phyloP scores from a whole-genome alignment of 2,888 invertebrate genomes.

The Thecophora atra region DNA sequence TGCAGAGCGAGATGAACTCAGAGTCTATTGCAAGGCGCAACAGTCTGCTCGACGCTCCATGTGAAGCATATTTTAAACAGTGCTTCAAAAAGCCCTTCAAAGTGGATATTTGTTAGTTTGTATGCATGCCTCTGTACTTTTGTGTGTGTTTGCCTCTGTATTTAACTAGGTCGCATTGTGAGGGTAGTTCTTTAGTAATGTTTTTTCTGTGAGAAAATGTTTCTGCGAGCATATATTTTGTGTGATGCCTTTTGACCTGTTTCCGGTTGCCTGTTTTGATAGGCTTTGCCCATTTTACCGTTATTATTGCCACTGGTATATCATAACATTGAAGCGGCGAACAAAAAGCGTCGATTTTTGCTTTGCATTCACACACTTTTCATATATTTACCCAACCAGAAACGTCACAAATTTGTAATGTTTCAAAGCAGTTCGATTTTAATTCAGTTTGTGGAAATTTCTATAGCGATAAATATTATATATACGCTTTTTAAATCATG shows the following conservation, averaged over 20 bases:
- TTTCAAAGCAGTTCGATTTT: too few relatives aligned
- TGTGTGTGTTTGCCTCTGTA: constrained; percentile 18
- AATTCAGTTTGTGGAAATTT: too few relatives aligned
- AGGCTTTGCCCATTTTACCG: background rate
- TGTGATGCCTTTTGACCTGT: constrained; percentile 28
- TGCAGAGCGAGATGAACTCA: constrained; percentile 35
- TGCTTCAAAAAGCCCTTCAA: constrained; percentile 25
- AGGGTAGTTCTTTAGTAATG: background rate
- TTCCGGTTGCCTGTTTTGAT: constrained; percentile 34
- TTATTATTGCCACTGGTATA: background rate
- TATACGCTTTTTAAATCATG: too few relatives aligned
- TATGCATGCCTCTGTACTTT: background rate
- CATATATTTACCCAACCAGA: too few relatives aligned
- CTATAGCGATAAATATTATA: too few relatives aligned
- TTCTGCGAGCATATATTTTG: background rate
- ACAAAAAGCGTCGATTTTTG: too few relatives aligned
- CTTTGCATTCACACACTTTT: too few relatives aligned
- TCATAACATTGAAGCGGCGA: too few relatives aligned
- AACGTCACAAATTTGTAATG: too few relatives aligned
- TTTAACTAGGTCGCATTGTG: constrained; percentile 31
- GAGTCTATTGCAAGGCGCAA: background rate
- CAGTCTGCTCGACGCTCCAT: constrained; percentile 36
- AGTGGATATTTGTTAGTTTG: constrained; percentile 12
- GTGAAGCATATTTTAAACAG: constrained; percentile 27
- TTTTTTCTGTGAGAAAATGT: background rate